Conservation (phyloP, 2,797 vertebrate species). For the Enteromius fasciolatus region DNA sequence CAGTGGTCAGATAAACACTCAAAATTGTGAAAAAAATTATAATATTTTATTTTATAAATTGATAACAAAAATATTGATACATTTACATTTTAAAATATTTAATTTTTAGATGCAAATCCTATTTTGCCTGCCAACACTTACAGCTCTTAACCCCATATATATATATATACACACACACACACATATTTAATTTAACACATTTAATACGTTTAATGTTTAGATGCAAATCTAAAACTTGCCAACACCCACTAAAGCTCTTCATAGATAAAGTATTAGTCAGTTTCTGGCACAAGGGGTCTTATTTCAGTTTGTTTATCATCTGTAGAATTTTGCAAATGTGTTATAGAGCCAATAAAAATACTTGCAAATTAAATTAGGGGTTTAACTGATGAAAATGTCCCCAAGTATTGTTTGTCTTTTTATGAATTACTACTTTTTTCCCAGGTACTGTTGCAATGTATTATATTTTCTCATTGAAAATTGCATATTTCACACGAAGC, state of each 20-base stretch:
- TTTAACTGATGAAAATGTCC: slow-evolving; percentile 6
- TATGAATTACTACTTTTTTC: background rate
- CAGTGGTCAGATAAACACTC: background rate
- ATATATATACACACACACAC: too few relatives aligned
- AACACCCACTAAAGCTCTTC: background rate
- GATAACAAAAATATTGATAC: too few relatives aligned
- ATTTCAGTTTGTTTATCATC: background rate
- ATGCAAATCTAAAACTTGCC: background rate
- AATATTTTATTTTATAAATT: too few relatives aligned
- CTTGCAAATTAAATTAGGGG: background rate
- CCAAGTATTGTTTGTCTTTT: background rate
- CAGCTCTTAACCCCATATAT: too few relatives aligned
- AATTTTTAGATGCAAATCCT: too few relatives aligned
- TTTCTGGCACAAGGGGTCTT: background rate
- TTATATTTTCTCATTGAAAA: background rate
- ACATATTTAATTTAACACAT: too few relatives aligned
- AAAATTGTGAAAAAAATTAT: too few relatives aligned
- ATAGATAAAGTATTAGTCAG: slow-evolving; percentile 21
- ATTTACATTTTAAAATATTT: too few relatives aligned
- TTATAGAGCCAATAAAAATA: background rate
- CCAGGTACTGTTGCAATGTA: background rate
- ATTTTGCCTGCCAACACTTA: too few relatives aligned
- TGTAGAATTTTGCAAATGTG: background rate
- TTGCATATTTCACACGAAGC: background rate
- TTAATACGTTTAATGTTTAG: background rate